phyloP scores from a whole-genome alignment of 1,140 invertebrate genomes.

The Stenopsyche tienmushanensis region DNA sequence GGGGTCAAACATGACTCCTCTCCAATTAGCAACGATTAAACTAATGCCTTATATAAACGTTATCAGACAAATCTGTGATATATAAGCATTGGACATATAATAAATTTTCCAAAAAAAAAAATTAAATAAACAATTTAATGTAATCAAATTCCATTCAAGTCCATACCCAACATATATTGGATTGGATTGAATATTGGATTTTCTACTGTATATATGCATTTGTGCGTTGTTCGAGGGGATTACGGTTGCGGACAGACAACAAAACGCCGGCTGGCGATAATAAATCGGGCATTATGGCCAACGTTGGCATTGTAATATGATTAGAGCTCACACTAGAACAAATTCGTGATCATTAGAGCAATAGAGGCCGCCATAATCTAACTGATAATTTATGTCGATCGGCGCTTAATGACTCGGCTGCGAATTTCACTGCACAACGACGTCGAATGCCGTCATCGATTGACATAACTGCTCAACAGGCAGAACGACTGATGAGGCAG shows the following conservation, averaged over 20 bases:
- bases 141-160: no score
- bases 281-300: slow-evolving; percentile 38
- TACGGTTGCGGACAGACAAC: slow-evolving; percentile 4
- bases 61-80: no score
- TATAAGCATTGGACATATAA: no score
- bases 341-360: slow-evolving; percentile 35
- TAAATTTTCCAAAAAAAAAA: no score
- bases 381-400: slow-evolving; percentile 25
- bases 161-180: no score
- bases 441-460: no score
- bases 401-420: background rate
- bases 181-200: no score
- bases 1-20: no score
- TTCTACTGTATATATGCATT: no score
- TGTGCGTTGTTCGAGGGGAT: background rate
- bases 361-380: slow-evolving; percentile 26
- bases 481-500: background rate
- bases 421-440: background rate
- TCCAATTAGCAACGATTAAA: no score
- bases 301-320: slow-evolving; percentile 29
- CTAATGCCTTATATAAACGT: no score
- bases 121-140: no score
- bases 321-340: slow-evolving; percentile 31
- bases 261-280: slow-evolving; percentile 8
- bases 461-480: background rate